These are phyloP conservation scores for Falco biarmicus DNA, from an alignment of 2,797 vertebrate genomes.

Conservation along the genomic window DNA sequence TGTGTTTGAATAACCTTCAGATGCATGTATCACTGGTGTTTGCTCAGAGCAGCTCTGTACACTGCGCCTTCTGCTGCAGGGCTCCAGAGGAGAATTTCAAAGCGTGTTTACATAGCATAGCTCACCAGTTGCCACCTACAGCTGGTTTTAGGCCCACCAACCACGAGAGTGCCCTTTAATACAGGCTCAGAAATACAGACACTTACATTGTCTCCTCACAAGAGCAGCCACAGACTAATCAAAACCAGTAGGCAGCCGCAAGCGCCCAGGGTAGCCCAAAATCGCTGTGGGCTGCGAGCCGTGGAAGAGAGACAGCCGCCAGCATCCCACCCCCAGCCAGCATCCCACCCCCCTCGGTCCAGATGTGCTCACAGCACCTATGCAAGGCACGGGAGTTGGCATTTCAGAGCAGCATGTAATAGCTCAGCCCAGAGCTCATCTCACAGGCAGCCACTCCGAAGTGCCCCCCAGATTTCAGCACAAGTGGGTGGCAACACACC, in stretches of 20 bases:
- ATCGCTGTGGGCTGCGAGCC: fast-evolving
- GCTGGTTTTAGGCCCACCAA: background rate
- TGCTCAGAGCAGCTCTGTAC: background rate
- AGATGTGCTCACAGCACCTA: fast-evolving
- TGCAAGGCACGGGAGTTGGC: background rate
- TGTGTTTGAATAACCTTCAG: constrained; percentile 48
- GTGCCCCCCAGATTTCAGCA: background rate
- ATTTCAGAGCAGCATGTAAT: background rate
- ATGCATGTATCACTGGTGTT: background rate
- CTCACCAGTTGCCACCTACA: background rate
- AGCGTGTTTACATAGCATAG: background rate
- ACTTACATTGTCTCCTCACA: background rate
- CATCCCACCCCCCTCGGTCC: background rate
- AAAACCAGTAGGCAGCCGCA: constrained; percentile 16
- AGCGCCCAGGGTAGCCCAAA: fast-evolving
- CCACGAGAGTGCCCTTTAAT: background rate
- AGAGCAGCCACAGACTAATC: background rate
- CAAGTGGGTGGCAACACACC: background rate
- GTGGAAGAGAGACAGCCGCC: background rate
- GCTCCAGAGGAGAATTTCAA: background rate
- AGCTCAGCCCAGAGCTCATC: background rate
- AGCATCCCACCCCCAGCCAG: background rate
- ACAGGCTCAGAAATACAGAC: background rate
- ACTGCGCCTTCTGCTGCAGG: background rate
- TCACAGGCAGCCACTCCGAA: background rate